These are phyloP conservation scores for Steinernema khuongi DNA, from an alignment of 1,140 invertebrate genomes.

Conservation along the genomic window DNA sequence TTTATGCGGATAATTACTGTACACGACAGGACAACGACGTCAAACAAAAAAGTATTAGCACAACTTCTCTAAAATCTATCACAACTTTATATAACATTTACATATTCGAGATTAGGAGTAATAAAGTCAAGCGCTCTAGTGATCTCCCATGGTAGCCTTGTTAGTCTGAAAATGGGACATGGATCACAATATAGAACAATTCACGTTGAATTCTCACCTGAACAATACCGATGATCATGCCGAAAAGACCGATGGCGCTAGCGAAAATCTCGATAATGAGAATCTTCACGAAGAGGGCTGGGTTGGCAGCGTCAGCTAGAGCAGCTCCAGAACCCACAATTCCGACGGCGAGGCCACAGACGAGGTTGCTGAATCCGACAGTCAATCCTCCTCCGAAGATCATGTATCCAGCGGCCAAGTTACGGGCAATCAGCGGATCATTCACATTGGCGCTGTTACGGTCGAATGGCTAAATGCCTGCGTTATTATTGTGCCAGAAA, in stretches of 20 bases:
- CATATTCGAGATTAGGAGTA: slow-evolving; percentile 11
- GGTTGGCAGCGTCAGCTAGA: slow-evolving; percentile 87
- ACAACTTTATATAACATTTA: slow-evolving; percentile 19
- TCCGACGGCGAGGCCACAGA: slow-evolving; percentile 86
- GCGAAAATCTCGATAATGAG: slow-evolving; percentile 97
- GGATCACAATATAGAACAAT: slow-evolving; percentile 24
- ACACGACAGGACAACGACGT: not conserved
- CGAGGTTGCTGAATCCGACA: slow-evolving; percentile 85
- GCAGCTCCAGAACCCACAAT: slow-evolving; percentile 91
- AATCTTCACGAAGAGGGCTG: slow-evolving; percentile 89
- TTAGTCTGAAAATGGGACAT: slow-evolving; percentile 22
- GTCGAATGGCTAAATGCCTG: slow-evolving; percentile 29
- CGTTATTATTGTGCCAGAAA: not conserved
- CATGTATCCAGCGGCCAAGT: slow-evolving; percentile 71
- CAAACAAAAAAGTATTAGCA: slow-evolving; percentile 1
- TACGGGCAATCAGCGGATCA: slow-evolving; percentile 39
- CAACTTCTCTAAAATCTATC: slow-evolving; percentile 20
- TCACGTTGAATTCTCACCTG: slow-evolving; percentile 61
- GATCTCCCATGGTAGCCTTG: slow-evolving; percentile 30
- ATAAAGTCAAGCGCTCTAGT: slow-evolving; percentile 6
- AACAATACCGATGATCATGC: slow-evolving; percentile 93
- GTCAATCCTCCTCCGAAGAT: slow-evolving; percentile 92
- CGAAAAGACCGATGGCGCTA: slow-evolving; percentile 92
- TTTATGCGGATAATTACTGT: slow-evolving; percentile 21
- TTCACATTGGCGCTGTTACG: slow-evolving; percentile 22